These are phyloP conservation scores for Pungitius pungitius DNA, from an alignment of 2,113 vertebrate genomes.

Conservation along the genomic window DNA sequence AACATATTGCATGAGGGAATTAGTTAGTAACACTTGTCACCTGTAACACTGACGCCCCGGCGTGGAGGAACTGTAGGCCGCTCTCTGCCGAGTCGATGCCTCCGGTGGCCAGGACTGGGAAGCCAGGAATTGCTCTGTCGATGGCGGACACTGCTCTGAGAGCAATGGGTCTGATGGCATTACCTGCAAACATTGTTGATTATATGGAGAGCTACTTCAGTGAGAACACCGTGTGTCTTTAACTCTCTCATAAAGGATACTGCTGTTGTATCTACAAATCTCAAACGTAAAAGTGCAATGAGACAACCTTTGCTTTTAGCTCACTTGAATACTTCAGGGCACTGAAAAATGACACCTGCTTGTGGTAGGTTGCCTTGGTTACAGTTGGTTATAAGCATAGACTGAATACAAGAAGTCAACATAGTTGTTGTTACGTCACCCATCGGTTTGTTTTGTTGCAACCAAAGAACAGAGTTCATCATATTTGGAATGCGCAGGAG, in stretches of 20 bases:
- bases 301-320: not conserved
- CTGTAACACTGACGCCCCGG: slow-evolving; percentile 92
- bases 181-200: slow-evolving; percentile 78
- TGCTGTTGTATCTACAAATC: not conserved
- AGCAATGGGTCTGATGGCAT: slow-evolving; percentile 90
- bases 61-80: slow-evolving; percentile 92
- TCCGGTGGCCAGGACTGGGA: slow-evolving; percentile 91
- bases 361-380: not conserved
- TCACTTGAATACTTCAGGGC: not conserved
- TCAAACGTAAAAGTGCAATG: not conserved
- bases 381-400: not conserved
- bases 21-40: slow-evolving; percentile 72
- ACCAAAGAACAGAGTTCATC: not conserved
- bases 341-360: not conserved
- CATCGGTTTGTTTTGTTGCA: no score
- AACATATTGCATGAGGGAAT: not conserved
- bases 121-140: slow-evolving; percentile 85
- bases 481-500: not conserved
- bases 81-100: slow-evolving; percentile 95
- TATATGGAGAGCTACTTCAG: not conserved
- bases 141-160: slow-evolving; percentile 90
- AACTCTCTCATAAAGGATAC: not conserved
- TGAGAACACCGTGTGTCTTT: not conserved
- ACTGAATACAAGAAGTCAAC: no score
- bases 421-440: no score